Conservation (phyloP, 2,797 vertebrate species). For the Tachyglossus aculeatus region DNA sequence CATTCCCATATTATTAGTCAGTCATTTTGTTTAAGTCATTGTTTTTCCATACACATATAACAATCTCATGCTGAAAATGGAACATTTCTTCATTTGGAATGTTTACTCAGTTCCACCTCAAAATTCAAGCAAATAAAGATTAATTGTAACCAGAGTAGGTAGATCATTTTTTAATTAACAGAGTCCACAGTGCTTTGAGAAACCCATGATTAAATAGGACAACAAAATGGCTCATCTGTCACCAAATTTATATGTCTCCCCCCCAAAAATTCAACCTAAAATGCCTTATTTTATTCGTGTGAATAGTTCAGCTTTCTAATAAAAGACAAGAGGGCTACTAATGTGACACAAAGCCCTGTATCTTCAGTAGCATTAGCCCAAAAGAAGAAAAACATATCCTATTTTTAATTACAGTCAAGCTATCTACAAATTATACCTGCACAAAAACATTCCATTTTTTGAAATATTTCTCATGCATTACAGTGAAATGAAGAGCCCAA, state of each 20-base stretch:
- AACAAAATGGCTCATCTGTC: constrained; percentile 49
- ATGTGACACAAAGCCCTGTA: constrained; percentile 62
- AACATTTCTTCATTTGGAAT: constrained; percentile 16
- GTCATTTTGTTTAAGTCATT: not conserved
- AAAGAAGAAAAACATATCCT: constrained; percentile 61
- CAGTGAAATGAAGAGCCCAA: constrained; percentile 63
- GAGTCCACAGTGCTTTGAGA: constrained; percentile 50
- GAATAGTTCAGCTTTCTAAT: constrained; percentile 60
- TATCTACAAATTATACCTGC: constrained; percentile 71
- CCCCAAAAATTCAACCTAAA: constrained; percentile 28
- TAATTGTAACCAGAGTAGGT: constrained; percentile 32
- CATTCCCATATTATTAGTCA: not conserved
- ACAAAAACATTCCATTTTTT: constrained; percentile 68
- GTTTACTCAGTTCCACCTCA: constrained; percentile 45
- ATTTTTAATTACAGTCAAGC: constrained; percentile 75
- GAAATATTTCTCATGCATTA: constrained; percentile 70
- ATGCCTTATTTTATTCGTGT: constrained; percentile 52
- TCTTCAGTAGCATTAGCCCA: constrained; percentile 68
- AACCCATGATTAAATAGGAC: constrained; percentile 32
- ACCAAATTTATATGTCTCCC: constrained; percentile 48
- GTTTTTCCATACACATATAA: not conserved
- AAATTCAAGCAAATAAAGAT: constrained; percentile 50
- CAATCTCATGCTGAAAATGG: constrained; percentile 14
- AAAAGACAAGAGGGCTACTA: constrained; percentile 60
- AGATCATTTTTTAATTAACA: constrained; percentile 58